Percentiles rank a stretch among this genome's conserved stretches.
Conservation (phyloP, 1,140 invertebrate species). For the Drosophila ambigua region DNA sequence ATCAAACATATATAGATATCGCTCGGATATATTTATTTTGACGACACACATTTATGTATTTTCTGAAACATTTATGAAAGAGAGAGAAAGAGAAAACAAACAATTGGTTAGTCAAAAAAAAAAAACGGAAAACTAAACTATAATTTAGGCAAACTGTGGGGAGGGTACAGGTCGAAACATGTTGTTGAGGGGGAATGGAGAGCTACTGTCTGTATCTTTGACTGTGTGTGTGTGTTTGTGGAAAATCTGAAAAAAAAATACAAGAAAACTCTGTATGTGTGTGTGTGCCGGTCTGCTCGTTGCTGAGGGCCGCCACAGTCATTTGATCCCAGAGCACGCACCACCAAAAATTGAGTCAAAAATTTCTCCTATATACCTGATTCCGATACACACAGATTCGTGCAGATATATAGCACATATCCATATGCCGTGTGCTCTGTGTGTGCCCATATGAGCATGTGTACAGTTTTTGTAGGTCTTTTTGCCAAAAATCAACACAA, state of each 20-base stretch:
- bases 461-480: constrained; percentile 61
- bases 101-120: constrained; percentile 77
- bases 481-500: constrained; percentile 71
- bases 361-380: constrained; percentile 63
- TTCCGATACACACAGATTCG: background rate
- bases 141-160: constrained; percentile 39
- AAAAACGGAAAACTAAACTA: constrained; percentile 48
- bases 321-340: constrained; percentile 72
- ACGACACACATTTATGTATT: constrained; percentile 75
- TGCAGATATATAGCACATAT: constrained; percentile 33
- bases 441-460: constrained; percentile 50
- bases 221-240: constrained; percentile 23
- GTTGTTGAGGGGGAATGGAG: constrained; percentile 11
- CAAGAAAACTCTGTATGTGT: constrained; percentile 8
- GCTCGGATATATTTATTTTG: constrained; percentile 55
- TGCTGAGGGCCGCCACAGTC: constrained; percentile 56
- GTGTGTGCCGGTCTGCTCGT: constrained; percentile 1
- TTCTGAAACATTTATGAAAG: constrained; percentile 78
- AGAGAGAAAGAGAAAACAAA: constrained; percentile 63
- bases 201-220: constrained; percentile 10
- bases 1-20: constrained; percentile 44
- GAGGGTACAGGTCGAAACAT: constrained; percentile 27
- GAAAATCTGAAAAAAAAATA: constrained; percentile 33
- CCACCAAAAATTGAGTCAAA: constrained; percentile 50
- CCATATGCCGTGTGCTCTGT: constrained; percentile 10